These are phyloP conservation scores for Drosophila grimshawi DNA, from an alignment of 1,140 invertebrate genomes.

Conservation along the genomic window DNA sequence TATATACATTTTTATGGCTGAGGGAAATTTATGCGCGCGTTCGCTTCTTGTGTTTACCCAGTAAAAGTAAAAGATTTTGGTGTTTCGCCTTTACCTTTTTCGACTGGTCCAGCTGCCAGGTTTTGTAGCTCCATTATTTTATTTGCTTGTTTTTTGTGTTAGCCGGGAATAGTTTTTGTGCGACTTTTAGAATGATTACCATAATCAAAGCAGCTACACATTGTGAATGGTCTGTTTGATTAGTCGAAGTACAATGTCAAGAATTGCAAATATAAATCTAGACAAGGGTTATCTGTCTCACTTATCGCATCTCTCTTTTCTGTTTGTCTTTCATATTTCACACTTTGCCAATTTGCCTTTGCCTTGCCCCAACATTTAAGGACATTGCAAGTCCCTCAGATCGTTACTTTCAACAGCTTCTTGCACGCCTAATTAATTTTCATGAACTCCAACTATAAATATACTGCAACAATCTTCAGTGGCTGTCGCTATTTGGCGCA, in stretches of 20 bases:
- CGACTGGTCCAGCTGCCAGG: not conserved
- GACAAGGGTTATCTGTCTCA: constrained; percentile 4
- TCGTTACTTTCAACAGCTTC: constrained; percentile 8
- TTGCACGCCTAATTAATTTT: constrained; percentile 27
- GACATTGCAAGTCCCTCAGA: not conserved
- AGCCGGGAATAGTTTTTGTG: not conserved
- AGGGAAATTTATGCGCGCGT: constrained; percentile 73
- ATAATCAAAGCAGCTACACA: not conserved
- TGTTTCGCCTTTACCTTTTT: not conserved
- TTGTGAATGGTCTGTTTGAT: constrained; percentile 3
- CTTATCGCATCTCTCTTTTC: not conserved
- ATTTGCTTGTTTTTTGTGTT: not conserved
- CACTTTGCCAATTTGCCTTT: not conserved
- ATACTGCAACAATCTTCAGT: constrained; percentile 19
- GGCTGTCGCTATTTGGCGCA: constrained; percentile 14
- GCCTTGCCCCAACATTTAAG: not conserved
- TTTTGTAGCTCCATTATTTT: not conserved
- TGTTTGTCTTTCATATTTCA: not conserved
- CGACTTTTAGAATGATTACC: constrained; percentile 1
- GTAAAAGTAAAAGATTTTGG: constrained; percentile 37
- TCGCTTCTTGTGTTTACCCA: constrained; percentile 70
- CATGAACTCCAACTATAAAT: constrained; percentile 31
- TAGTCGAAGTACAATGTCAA: constrained; percentile 3
- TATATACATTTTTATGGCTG: constrained; percentile 78
- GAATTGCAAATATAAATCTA: not conserved